These are phyloP conservation scores for Catharus minimus DNA, from an alignment of 2,113 vertebrate genomes.

Conservation along the genomic window DNA sequence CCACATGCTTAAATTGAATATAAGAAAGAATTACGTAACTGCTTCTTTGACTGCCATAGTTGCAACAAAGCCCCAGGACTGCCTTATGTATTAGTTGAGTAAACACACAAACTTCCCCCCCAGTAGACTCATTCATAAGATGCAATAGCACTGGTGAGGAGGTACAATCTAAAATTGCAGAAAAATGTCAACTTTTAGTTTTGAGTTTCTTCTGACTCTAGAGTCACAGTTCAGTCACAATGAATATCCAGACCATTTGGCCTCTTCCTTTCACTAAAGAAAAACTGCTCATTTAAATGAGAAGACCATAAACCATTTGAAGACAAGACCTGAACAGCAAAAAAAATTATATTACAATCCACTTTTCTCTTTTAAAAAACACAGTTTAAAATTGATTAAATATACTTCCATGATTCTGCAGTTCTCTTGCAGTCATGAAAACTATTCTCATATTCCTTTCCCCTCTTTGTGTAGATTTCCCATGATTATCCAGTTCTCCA, in stretches of 20 bases:
- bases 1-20: conserved; percentile 62
- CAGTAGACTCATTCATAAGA: background rate
- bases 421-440: background rate
- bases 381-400: conserved; percentile 32
- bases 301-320: conserved; percentile 10
- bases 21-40: conserved; percentile 16
- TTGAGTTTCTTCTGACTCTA: background rate
- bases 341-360: background rate
- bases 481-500: conserved; percentile 30
- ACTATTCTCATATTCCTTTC: background rate
- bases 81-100: background rate
- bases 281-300: conserved; percentile 5
- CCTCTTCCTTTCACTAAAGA: background rate
- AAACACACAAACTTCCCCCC: background rate
- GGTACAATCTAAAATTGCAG: background rate
- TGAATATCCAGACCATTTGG: background rate
- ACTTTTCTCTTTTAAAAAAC: conserved; percentile 20
- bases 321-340: conserved; percentile 21
- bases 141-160: background rate
- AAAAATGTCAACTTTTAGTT: conserved; percentile 2
- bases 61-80: conserved; percentile 10
- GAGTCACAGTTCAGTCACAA: background rate
- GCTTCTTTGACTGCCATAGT: conserved; percentile 30
- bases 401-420: background rate
- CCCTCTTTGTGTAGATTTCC: background rate